Percentiles rank a stretch among this genome's conserved stretches.
These are phyloP conservation scores for Megaustenia siamemsis DNA, from an alignment of 2,888 invertebrate genomes.

Conservation along the genomic window DNA sequence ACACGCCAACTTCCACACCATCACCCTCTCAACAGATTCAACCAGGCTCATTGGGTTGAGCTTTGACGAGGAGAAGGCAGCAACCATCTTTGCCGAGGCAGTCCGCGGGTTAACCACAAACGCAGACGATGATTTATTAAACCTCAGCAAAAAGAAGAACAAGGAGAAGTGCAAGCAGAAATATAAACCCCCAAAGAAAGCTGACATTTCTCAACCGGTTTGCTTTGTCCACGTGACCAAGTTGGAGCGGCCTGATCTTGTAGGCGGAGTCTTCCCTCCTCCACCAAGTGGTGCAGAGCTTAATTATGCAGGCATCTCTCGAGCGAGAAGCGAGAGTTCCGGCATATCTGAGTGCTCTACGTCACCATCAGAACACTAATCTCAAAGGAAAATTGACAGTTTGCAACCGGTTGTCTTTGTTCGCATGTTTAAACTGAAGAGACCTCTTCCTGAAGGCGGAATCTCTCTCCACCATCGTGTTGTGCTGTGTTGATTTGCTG, in stretches of 20 bases:
- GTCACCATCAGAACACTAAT: conserved; percentile 55
- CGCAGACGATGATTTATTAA: conserved; percentile 89
- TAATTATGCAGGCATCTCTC: conserved; percentile 60
- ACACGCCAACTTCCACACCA: conserved; percentile 87
- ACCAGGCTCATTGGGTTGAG: conserved; percentile 88
- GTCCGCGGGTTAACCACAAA: conserved; percentile 86
- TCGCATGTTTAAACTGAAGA: too few species aligned
- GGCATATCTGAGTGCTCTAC: conserved; percentile 64
- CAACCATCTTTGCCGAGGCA: conserved; percentile 83
- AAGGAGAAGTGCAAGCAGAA: conserved; percentile 65
- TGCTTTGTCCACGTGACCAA: conserved; percentile 91
- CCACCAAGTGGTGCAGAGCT: conserved; percentile 58
- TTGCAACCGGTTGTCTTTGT: too few species aligned
- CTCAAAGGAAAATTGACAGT: too few species aligned
- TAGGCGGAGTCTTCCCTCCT: conserved; percentile 44
- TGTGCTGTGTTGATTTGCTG: too few species aligned
- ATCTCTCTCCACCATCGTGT: too few species aligned
- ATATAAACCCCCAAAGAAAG: conserved; percentile 85
- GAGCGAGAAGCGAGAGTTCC: conserved; percentile 65
- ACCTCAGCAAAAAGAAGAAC: conserved; percentile 81
- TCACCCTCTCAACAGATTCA: conserved; percentile 89
- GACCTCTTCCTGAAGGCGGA: too few species aligned
- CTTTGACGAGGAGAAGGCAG: conserved; percentile 88
- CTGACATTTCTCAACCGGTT: conserved; percentile 90
- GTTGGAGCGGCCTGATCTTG: conserved; percentile 82